Evolutionary conservation across 2,888 invertebrate genomes (phyloP).

Genomic region (Kryphioiulus occultus): DNA sequence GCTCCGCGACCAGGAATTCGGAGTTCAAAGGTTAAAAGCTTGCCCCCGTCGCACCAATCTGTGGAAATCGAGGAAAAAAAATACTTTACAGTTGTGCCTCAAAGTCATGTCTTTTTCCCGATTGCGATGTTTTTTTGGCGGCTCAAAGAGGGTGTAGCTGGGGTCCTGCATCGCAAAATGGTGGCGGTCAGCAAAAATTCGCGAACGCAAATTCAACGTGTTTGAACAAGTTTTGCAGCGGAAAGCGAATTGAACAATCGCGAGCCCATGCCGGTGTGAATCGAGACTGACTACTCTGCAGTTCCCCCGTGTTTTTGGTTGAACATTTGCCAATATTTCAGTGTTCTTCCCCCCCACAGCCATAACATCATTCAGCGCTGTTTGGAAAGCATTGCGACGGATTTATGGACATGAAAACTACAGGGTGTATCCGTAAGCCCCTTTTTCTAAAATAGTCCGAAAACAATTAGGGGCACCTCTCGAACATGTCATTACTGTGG

Average conservation of each 20-base stretch:
- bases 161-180: background rate
- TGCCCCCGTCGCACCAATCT: conserved; percentile 1
- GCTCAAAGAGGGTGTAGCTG: background rate
- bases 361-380: conserved; percentile 16
- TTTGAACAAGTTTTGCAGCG: background rate
- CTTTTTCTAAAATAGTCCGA: background rate
- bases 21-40: background rate
- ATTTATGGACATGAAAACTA: background rate
- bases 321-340: background rate
- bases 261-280: background rate
- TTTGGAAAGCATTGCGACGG: background rate
- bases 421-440: background rate
- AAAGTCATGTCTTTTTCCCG: background rate
- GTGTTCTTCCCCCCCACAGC: background rate
- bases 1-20: background rate
- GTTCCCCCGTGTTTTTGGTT: background rate
- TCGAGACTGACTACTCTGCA: background rate
- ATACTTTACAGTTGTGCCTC: background rate
- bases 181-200: background rate
- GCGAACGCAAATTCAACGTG: background rate
- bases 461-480: too few relatives aligned
- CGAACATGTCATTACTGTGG: too few relatives aligned
- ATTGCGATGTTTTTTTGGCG: background rate
- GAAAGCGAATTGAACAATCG: conserved; percentile 17
- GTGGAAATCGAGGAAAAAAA: background rate